Conservation (phyloP, 53 echinoderm and acorn worm species). For the Henricia sp. region DNA sequence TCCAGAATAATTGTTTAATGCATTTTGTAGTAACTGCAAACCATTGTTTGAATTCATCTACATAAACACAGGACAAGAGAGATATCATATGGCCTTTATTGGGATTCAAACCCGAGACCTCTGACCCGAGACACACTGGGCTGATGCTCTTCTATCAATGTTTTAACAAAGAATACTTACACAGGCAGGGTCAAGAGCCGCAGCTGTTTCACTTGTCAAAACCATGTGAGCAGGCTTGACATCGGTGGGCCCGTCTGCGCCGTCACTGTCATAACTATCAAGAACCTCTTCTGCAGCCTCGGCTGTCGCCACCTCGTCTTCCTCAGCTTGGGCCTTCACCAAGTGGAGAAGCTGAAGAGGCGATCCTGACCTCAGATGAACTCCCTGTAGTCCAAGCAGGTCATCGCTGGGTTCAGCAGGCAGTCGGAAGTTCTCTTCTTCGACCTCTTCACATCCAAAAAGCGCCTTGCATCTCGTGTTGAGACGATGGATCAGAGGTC, state of each 20-base stretch:
- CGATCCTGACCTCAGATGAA: background rate
- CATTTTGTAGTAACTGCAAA: no score
- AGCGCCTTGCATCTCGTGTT: constrained; percentile 61
- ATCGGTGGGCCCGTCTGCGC: background rate
- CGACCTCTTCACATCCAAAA: constrained; percentile 43
- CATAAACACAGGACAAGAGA: no score
- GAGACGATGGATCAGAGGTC: constrained; percentile 54
- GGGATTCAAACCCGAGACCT: no score
- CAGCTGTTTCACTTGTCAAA: background rate
- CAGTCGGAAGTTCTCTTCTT: constrained; percentile 60
- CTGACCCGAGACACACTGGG: no score
- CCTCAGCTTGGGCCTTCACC: constrained; percentile 28
- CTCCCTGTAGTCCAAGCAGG: constrained; percentile 44
- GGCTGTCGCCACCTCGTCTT: constrained; percentile 37
- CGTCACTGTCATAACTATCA: constrained; percentile 40
- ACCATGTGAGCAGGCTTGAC: background rate
- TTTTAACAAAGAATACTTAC: no score
- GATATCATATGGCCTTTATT: no score
- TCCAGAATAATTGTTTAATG: no score
- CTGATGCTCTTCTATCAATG: no score
- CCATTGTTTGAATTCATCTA: no score
- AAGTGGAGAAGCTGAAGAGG: background rate
- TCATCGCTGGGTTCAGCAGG: constrained; percentile 44
- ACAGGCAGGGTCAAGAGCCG: background rate
- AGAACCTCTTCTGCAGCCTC: background rate